Conservation (phyloP, 2,888 invertebrate genomes). For the Ophion slaviceki region DNA sequence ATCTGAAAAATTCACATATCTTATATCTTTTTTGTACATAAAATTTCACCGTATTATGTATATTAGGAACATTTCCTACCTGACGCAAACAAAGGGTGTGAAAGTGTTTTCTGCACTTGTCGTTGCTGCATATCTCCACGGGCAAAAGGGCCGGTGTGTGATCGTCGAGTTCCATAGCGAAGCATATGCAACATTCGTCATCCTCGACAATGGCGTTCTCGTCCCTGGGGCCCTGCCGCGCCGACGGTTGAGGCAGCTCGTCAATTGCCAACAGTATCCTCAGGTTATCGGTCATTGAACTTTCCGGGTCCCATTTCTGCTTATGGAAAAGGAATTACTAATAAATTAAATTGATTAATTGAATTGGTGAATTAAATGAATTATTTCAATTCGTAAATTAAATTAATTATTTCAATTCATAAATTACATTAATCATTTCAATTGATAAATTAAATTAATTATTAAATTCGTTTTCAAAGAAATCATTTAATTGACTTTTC, state of each 20-base stretch:
- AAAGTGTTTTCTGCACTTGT: constrained; percentile 77
- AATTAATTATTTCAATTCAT: background rate
- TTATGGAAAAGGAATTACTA: background rate
- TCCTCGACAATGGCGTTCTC: constrained; percentile 73
- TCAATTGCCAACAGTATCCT: constrained; percentile 74
- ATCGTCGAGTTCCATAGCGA: constrained; percentile 74
- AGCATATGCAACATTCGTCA: constrained; percentile 81
- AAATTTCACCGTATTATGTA: too few species aligned
- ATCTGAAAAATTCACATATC: too few species aligned
- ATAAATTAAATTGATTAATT: background rate
- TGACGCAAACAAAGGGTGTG: constrained; percentile 78
- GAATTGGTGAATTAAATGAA: background rate
- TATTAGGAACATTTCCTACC: constrained; percentile 67
- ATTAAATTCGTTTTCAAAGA: background rate
- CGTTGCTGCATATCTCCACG: constrained; percentile 78
- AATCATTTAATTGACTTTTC: background rate
- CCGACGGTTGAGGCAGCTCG: constrained; percentile 74
- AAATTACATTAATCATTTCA: background rate
- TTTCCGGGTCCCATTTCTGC: constrained; percentile 78
- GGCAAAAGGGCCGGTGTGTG: constrained; percentile 68
- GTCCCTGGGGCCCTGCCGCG: constrained; percentile 41
- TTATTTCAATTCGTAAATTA: constrained; percentile 1
- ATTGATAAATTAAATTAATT: background rate
- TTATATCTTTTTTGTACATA: too few species aligned
- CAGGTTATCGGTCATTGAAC: constrained; percentile 75